Percentiles rank a stretch among this genome's conserved stretches.
These are phyloP conservation scores for Drosophila erecta DNA, from an alignment of 1,140 invertebrate genomes.

Conservation along the genomic window DNA sequence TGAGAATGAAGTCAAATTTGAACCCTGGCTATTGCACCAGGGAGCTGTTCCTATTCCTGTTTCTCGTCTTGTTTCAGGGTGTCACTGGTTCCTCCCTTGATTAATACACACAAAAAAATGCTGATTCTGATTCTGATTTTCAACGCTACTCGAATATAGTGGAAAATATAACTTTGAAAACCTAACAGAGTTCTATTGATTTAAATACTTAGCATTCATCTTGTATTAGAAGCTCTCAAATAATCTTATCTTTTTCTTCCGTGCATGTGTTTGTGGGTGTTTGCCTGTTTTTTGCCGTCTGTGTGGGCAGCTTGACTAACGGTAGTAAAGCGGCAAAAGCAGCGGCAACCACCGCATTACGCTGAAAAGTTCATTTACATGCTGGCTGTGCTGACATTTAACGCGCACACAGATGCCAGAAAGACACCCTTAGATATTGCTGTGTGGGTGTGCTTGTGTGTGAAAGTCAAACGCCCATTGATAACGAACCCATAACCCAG, in stretches of 20 bases:
- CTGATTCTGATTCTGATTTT: too few relatives aligned
- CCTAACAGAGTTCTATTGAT: neutral
- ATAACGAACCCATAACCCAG: slow-evolving; percentile 51
- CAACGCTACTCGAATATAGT: neutral
- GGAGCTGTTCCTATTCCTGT: slow-evolving; percentile 17
- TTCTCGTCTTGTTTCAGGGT: slow-evolving; percentile 41
- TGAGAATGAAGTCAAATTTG: slow-evolving; percentile 29
- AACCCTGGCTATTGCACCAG: slow-evolving; percentile 47
- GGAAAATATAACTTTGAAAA: neutral
- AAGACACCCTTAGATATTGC: slow-evolving; percentile 39
- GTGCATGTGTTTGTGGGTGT: slow-evolving; percentile 16
- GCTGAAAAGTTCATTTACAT: slow-evolving; percentile 84
- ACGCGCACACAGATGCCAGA: slow-evolving; percentile 50
- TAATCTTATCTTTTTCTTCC: neutral
- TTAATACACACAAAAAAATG: slow-evolving; percentile 4
- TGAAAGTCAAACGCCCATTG: slow-evolving; percentile 74
- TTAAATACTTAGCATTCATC: too few relatives aligned
- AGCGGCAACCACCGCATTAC: slow-evolving; percentile 60
- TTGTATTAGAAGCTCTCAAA: neutral
- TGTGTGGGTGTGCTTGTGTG: slow-evolving; percentile 34
- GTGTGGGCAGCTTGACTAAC: slow-evolving; percentile 38
- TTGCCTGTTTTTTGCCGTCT: slow-evolving; percentile 33
- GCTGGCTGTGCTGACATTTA: slow-evolving; percentile 76
- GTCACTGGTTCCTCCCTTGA: slow-evolving; percentile 18
- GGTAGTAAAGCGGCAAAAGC: slow-evolving; percentile 32